Conservation (phyloP, 2,797 vertebrate genomes). For the Halcyon leucocephala region DNA sequence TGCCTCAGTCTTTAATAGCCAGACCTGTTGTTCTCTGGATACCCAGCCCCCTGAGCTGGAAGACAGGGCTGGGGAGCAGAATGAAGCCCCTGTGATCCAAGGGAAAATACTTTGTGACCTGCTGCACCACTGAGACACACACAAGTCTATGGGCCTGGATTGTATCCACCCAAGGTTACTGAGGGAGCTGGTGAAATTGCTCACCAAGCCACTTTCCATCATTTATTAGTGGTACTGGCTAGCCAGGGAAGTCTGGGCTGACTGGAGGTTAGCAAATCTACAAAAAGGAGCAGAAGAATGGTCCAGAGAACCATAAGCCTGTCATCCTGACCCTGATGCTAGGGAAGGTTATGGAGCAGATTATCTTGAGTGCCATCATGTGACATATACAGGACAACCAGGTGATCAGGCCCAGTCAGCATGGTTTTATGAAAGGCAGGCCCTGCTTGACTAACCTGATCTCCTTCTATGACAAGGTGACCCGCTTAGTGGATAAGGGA, state of each 20-base stretch:
- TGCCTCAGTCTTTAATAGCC: not conserved
- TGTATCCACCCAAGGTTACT: not conserved
- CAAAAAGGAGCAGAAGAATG: too few relatives aligned
- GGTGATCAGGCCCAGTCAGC: too few relatives aligned
- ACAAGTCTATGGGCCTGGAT: not conserved
- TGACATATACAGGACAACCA: too few relatives aligned
- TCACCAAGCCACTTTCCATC: not conserved
- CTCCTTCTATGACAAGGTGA: too few relatives aligned
- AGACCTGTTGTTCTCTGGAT: not conserved
- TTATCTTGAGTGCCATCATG: too few relatives aligned
- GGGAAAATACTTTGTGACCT: not conserved
- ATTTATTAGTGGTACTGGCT: not conserved
- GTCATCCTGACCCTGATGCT: too few relatives aligned
- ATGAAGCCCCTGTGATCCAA: not conserved
- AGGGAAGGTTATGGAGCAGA: too few relatives aligned
- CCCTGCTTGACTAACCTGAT: too few relatives aligned
- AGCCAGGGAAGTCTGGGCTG: rapidly evolving
- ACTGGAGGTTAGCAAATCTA: not conserved
- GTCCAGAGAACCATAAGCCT: too few relatives aligned
- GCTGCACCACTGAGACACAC: not conserved
- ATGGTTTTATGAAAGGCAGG: too few relatives aligned
- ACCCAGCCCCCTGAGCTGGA: not conserved
- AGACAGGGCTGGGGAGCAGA: not conserved
- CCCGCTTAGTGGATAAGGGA: too few relatives aligned
- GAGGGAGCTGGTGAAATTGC: not conserved